These are phyloP conservation scores for Naja naja DNA, from an alignment of 2,113 vertebrate species.

Conservation along the genomic window DNA sequence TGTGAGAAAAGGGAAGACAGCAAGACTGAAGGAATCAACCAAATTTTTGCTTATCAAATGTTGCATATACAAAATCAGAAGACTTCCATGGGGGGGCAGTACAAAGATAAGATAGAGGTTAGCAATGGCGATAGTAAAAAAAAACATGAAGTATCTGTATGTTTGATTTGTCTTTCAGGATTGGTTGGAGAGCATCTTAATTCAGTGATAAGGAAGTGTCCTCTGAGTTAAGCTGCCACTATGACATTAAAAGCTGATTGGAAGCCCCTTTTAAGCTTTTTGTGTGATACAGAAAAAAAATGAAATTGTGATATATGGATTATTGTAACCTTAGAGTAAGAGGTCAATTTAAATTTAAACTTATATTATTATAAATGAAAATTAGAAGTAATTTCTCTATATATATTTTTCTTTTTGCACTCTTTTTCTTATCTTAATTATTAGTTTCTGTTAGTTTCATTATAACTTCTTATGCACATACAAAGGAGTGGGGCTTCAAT, in stretches of 20 bases:
- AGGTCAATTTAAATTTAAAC: too few relatives aligned
- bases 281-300: too few relatives aligned
- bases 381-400: too few relatives aligned
- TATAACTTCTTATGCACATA: background rate
- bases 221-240: background rate
- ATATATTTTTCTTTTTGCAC: too few relatives aligned
- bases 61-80: background rate
- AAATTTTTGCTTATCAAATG: background rate
- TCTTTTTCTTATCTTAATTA: too few relatives aligned
- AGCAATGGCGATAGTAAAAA: background rate
- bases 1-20: background rate
- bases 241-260: background rate
- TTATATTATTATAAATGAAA: too few relatives aligned
- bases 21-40: background rate
- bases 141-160: background rate
- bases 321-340: too few relatives aligned
- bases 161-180: background rate
- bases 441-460: too few relatives aligned
- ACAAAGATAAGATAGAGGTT: background rate
- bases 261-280: too few relatives aligned
- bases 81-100: background rate
- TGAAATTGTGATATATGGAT: too few relatives aligned
- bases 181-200: background rate
- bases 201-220: background rate
- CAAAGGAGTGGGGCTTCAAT: background rate